Base-by-base conservation (phyloP, 2,888 invertebrate species). In the Apamea epomidion region DNA sequence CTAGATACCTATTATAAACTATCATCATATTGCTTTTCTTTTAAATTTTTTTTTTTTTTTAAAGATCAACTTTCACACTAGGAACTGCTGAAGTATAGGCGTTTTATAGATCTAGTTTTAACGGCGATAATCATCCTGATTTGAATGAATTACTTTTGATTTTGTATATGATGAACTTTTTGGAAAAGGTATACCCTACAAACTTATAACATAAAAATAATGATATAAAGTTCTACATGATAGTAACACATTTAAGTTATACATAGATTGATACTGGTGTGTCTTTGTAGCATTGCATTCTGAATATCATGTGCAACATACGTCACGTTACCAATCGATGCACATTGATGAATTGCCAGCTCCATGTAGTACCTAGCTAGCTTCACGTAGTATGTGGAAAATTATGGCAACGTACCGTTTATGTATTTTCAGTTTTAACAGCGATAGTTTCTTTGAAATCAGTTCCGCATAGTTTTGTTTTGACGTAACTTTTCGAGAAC, bases 321-420 rank as follows among this genome's bases (percentile, higher is more conserved):
- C 21, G 32, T 42, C 42, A 42, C n/a, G 48, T 51, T 29, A 71
- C 29, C 70, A 29, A 45, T 60, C 21, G 67, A 29, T 54, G 60
- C 60, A 68, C 80, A 54, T n/a, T 45, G 8, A 72, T 71, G 54
- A 80, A 71, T 16, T 45, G 85, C 72, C 71, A 62, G 67, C 60
- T 68, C 48, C n/a, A 78, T 7, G 29, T 60, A 37, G 32, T 54
- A 54, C 18, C 51, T 21, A 48, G 48, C 8, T 12, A 48, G 48
- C 58, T 67, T 42, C 42, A 51, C 32, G 60, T 14, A 12, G 64
- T 65, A 32, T 16, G 25, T 78, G 68, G 16, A 37, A 68, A n/a
- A 21, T 68, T 29, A 1, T 16, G 68, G 32, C n/a, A 45, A 48
- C 21, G 8, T 6, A 48, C 29, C 16, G 37, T 25, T 42, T 48